Evolutionary conservation across 2,797 vertebrate genomes (phyloP), one percentile per base, ranked within the genome.

Genomic region (Sphenodon punctatus): DNA sequence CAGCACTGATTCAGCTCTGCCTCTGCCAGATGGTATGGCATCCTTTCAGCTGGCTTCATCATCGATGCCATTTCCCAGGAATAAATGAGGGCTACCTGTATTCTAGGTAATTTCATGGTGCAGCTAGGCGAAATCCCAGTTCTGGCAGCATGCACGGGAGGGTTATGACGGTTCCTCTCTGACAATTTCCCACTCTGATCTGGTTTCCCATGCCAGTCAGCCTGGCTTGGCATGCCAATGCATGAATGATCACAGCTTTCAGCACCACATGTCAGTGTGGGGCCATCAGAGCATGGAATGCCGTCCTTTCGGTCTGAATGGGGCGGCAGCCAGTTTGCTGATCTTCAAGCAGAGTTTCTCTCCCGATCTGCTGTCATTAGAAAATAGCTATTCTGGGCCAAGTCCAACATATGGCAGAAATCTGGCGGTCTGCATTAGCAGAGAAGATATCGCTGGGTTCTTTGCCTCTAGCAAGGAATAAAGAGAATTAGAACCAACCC

Each of bases 381-480:
- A 38, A 76, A 92, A 69, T 25, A 84, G 25, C 48, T 84, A 13
- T 32, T 79, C n/a, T 42, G 75, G 60, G 56, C 53, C 70, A 81
- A 84, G 76, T 76, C 61, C 75, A 86, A 77, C 36, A 82, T 78
- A 91, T 42, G 80, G 72, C 86, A 72, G 53, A 88, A 88, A 73
- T 63, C 25, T 90, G 66, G 11, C 55, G 82, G 58, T 76, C 73
- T 88, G 68, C 59, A 41, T 38, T 1, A 8, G 59, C 70, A 72
- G 76, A 20, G 34, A 60, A 34, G 48, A 75, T 75, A 71, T 55
- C 82, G 73, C 55, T 5, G 6, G 67, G 23, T 67, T 71, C 30
- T 88, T 75, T 79, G 70, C 80, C 83, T 87, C n/a, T 19, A 87
- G 66, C 58, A 86, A 71, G 43, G n/a, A 53, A 90, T 88, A 87